Evolutionary conservation across 1,140 invertebrate genomes (phyloP).

Genomic region (Zaprionus inermis): DNA sequence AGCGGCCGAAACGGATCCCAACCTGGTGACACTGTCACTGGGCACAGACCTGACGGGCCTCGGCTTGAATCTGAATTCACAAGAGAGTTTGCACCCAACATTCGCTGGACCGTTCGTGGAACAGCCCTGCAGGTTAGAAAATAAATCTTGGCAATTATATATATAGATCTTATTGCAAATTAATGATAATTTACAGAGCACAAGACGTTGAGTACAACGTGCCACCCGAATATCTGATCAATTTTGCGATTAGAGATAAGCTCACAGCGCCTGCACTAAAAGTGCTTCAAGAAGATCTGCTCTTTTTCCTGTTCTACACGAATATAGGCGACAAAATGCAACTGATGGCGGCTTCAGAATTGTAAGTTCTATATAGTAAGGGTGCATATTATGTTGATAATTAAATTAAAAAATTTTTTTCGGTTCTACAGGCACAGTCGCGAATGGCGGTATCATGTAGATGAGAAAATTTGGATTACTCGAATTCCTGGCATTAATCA

Average conservation of each 20-base stretch:
- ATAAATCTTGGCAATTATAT: background rate
- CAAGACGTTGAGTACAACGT: constrained; percentile 99
- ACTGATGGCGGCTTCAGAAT: constrained; percentile 96
- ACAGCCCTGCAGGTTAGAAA: constrained; percentile 91
- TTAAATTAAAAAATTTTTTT: background rate
- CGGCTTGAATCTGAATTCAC: constrained; percentile 98
- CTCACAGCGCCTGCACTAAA: constrained; percentile 97
- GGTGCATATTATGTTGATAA: background rate
- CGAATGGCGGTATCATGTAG: constrained; percentile 99
- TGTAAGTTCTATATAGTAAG: constrained; percentile 89
- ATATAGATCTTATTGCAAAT: background rate
- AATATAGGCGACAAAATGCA: constrained; percentile 99
- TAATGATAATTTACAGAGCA: constrained; percentile 86
- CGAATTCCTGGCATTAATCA: constrained; percentile 96
- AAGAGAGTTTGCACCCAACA: constrained; percentile 97
- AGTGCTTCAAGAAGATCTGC: constrained; percentile 98
- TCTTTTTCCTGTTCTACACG: constrained; percentile 99
- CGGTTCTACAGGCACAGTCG: constrained; percentile 91
- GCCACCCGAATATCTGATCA: constrained; percentile 99
- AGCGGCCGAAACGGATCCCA: constrained; percentile 98
- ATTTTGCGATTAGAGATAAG: constrained; percentile 95
- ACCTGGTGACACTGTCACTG: constrained; percentile 96
- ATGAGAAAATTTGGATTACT: constrained; percentile 99
- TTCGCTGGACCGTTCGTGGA: constrained; percentile 99
- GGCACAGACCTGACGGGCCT: constrained; percentile 98